Base-by-base conservation (phyloP, 2,888 invertebrate species). In the Balanococcus diminutus region DNA sequence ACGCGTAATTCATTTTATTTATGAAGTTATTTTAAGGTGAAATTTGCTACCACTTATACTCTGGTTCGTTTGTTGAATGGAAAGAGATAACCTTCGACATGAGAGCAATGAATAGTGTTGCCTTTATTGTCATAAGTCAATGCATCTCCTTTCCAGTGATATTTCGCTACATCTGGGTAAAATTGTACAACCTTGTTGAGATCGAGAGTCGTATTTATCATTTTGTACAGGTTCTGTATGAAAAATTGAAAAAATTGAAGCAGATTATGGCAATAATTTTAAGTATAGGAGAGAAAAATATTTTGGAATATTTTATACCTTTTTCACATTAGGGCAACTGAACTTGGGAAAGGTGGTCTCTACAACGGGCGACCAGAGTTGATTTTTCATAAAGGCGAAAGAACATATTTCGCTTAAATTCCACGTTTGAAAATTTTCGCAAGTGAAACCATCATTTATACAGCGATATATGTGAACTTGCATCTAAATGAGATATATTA, bases 341-440 rank as follows among this genome's bases (percentile, higher is more conserved):
- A 85, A 75, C 31, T 85, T 85, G 0, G 85, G 85, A 6, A 16
- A 9, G 16, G 75, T 85, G n/a, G 25, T 85, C 8, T 85, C 75
- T 8, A 85, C 85, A 16, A 75, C 42, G 1, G 85, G 85, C 32
- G 85, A 85, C 85, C 85, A 85, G 14, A 85, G 79, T 79, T 85
- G 85, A 42, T 46, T 46, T 75, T 85, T 85, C 85, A 85, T 85
- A n/a, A 46, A 42, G 11, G 85, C 85, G 6, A 85, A 11, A 6
- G 39, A 9, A 19, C 85, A 85, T 32, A 85, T 85, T 28, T 79
- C 31, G 2, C 14, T 31, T 0, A 85, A 75, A 72, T 85, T 85
- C 86, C 86, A 86, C 22, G 86, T 51, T 42, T 86, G 86, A 36
- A 86, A 86, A 81, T 86, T 42, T 61, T 86, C 86, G 81, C 86